phyloP scores from a whole-genome alignment of 2,113 vertebrate genomes.

The Chaetodon trifascialis region DNA sequence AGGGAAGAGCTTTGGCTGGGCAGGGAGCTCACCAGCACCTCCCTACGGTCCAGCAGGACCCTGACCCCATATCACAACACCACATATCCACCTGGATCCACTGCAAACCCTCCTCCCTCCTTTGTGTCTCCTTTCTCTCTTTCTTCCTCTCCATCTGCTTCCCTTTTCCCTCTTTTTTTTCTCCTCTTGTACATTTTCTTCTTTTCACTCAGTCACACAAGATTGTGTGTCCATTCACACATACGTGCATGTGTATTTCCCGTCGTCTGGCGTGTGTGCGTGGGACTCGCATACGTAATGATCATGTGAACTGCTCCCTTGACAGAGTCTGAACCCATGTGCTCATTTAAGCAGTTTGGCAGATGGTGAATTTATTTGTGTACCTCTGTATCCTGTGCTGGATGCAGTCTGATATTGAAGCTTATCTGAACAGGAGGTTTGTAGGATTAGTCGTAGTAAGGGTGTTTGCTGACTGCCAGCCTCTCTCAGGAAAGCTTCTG shows the following conservation, averaged over 20 bases:
- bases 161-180: neutral
- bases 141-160: neutral
- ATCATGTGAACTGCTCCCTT: conserved; percentile 52
- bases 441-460: conserved; percentile 39
- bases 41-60: conserved; percentile 88
- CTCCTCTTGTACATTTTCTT: conserved; percentile 1
- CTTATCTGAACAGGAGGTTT: conserved; percentile 50
- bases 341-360: conserved; percentile 57
- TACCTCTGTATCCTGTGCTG: conserved; percentile 48
- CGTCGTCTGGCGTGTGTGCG: conserved; percentile 5
- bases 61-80: conserved; percentile 65
- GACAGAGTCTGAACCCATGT: conserved; percentile 43
- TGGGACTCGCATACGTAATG: conserved; percentile 32
- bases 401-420: conserved; percentile 43
- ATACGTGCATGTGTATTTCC: neutral
- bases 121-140: neutral
- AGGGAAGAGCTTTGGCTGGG: conserved; percentile 60
- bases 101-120: conserved; percentile 24
- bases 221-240: neutral
- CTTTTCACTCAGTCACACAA: conserved; percentile 2
- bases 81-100: conserved; percentile 54
- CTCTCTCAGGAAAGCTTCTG: conserved; percentile 17
- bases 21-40: conserved; percentile 82
- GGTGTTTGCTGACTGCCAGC: neutral
- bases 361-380: conserved; percentile 63